Conservation (phyloP, 1,140 invertebrate genomes). For the Danaus plexippus region DNA sequence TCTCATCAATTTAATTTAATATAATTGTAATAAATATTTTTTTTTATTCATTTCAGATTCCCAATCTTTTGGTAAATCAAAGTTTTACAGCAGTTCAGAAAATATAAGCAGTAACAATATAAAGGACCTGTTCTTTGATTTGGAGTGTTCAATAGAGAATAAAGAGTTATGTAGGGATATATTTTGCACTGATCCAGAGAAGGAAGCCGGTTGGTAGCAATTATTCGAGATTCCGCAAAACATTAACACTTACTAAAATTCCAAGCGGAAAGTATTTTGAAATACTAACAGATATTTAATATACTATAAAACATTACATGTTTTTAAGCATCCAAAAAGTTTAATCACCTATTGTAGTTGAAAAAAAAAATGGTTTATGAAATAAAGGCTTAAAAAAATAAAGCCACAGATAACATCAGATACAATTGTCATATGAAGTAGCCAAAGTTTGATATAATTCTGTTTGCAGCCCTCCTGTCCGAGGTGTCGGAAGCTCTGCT, state of each 20-base stretch:
- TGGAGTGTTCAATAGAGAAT: slow-evolving; percentile 89
- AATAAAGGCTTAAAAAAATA: neutral
- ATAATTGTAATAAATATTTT: slow-evolving; percentile 6
- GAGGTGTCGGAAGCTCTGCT: slow-evolving; percentile 89
- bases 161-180: slow-evolving; percentile 79
- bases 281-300: no score
- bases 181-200: slow-evolving; percentile 75
- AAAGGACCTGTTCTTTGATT: slow-evolving; percentile 88
- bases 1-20: slow-evolving; percentile 10
- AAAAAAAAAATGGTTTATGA: neutral
- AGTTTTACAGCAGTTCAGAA: slow-evolving; percentile 62
- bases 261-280: neutral
- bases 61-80: slow-evolving; percentile 58
- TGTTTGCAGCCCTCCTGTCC: slow-evolving; percentile 82
- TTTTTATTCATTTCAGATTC: slow-evolving; percentile 41
- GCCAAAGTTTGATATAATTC: slow-evolving; percentile 12
- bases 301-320: neutral
- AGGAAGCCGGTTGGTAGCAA: slow-evolving; percentile 72
- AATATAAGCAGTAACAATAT: slow-evolving; percentile 66
- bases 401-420: neutral
- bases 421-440: neutral
- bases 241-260: slow-evolving; percentile 2
- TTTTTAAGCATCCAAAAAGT: neutral
- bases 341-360: neutral
- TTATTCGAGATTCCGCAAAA: neutral